A percentile compares a stretch with the other conserved stretches of the same genome.
phyloP scores from a whole-genome alignment of 2,888 invertebrate species.

The Lumbricus terrestris region DNA sequence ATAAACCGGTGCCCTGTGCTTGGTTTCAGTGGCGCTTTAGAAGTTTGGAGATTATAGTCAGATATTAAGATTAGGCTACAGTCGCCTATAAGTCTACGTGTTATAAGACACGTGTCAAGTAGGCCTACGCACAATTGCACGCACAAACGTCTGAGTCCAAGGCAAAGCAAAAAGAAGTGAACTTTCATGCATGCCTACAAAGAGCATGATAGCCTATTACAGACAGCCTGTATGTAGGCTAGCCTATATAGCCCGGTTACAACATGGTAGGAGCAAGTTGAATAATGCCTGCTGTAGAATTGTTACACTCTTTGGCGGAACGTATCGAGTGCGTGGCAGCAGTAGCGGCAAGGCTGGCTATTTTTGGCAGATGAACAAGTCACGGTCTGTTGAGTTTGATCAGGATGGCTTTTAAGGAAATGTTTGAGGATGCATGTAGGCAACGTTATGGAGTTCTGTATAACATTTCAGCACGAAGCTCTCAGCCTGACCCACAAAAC shows the following conservation, averaged over 20 bases:
- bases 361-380: background rate
- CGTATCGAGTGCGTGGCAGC: background rate
- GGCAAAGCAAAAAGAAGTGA: background rate
- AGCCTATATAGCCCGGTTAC: no score
- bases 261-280: background rate
- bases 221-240: background rate
- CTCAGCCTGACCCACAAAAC: background rate
- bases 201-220: background rate
- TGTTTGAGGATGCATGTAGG: background rate
- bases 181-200: background rate
- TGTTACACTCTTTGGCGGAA: background rate
- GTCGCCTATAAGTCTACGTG: no score
- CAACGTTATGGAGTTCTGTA: background rate
- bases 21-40: no score
- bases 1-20: no score
- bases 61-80: no score
- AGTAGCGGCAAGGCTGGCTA: background rate
- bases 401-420: background rate
- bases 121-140: no score
- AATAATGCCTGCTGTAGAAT: background rate
- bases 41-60: no score
- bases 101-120: no score
- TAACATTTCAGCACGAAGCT: background rate
- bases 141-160: background rate
- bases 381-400: background rate